Evolutionary conservation across 2,797 vertebrate genomes (phyloP), one percentile per base, ranked within the genome.

Genomic region (Erethizon dorsatum): DNA sequence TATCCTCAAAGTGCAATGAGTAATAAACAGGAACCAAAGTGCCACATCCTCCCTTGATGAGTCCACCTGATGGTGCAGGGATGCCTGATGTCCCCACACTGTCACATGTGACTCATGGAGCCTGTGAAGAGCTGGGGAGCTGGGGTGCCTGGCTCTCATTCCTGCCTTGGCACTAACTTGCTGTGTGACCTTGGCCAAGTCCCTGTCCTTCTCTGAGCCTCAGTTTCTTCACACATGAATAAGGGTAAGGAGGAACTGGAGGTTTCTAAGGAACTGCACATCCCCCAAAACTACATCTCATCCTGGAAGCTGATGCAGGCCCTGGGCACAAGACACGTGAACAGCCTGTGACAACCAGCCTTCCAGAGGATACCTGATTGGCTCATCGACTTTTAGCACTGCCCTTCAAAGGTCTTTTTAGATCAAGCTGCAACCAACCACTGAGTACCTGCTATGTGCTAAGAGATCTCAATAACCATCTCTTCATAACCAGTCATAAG

Each of bases 201-300:
- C 31, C 11, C 54, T 80, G 65, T 5, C 54, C 13, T 22, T 78
- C 65, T 61, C 65, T 41, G 22, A 90, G n/a, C 24, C 71, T 90
- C 71, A 54, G 56, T 67, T 83, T 95, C 83, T 79, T 63, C 82
- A 96, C 37, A 22, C 37, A 88, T 31, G 37, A 83, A 56, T 57
- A 82, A 52, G 24, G 13, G n/a, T 61, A 9, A 33, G 7, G 26
- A 18, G 77, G 33, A 18, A 26, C 22, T 61, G 52, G 59, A 82
- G 15, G 13, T 88, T 24, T n/a, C 54, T 24, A 89, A 84, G 83
- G 63, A 59, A 65, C 69, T 28, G 82, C 28, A 6, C 20, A 80
- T 47, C 56, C 59, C 28, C 65, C 33, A 24, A 83, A 95, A 75
- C 54, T 22, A n/a, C 28, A 2, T 52, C 22, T 92, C 56, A 85